Evolutionary conservation across 2,797 vertebrate species (phyloP).

Genomic region (Macroramphosus scolopax): DNA sequence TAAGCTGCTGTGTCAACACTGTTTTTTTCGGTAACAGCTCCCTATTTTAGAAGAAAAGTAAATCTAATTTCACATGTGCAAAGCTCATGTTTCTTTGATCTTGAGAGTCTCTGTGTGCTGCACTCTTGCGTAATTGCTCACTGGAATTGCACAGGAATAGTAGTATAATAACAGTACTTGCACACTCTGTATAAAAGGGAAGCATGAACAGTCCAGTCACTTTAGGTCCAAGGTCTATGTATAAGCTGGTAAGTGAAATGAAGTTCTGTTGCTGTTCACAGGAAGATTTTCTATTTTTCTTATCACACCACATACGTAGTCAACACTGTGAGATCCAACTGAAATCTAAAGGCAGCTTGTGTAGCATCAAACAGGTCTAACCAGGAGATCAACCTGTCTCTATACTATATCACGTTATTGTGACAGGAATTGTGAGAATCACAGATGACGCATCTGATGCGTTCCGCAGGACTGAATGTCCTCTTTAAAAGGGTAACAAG

Average conservation of each 20-base stretch:
- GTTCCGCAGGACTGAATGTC: not conserved
- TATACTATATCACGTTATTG: slow-evolving; percentile 12
- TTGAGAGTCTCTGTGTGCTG: no score
- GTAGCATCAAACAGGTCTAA: slow-evolving; percentile 9
- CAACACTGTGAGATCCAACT: slow-evolving; percentile 1
- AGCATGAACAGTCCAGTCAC: not conserved
- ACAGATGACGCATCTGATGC: not conserved
- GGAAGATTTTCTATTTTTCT: no score
- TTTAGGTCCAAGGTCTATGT: not conserved
- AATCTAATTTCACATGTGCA: no score
- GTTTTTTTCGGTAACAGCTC: no score
- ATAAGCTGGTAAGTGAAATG: not conserved
- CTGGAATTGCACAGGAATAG: not conserved
- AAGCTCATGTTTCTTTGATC: no score
- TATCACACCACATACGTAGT: no score
- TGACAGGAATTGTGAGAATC: not conserved
- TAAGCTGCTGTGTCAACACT: no score
- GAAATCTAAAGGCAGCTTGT: slow-evolving; percentile 10
- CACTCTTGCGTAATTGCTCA: no score
- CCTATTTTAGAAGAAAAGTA: no score
- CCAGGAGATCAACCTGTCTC: slow-evolving; percentile 5
- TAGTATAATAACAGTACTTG: slow-evolving; percentile 5
- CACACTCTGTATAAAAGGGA: not conserved
- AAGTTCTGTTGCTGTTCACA: slow-evolving; percentile 3
- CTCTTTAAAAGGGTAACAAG: not conserved